Evolutionary conservation across 1,140 invertebrate species (phyloP), one percentile per base, ranked within the genome.

Genomic region (Drosophila miranda): DNA sequence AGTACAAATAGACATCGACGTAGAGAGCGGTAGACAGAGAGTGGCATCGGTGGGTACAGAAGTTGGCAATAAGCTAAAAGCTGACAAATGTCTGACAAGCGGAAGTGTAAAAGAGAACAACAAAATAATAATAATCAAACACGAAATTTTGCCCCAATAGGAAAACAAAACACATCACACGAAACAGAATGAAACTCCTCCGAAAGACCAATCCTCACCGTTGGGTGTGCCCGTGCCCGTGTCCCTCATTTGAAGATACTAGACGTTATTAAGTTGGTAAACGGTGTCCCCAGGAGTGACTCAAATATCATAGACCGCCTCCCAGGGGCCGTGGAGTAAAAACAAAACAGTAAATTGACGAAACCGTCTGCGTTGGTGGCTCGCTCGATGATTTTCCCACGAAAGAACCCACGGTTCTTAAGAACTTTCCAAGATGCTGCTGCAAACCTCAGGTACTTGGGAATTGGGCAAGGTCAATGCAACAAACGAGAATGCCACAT

Each of bases 81-180:
- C 81, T 79, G 63, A 84, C 81, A 86, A 86, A 84, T 86, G 81
- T 84, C 80, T 84, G 81, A 84, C 81, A 84, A 86, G 81, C 81
- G 81, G 81, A 84, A 84, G 81, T 84, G 77, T 77, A 78, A 58
- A 46, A 41, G 66, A 70, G 51, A 72, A 64, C 49, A 71, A 77
- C 43, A 68, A 45, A 71, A 59, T 61, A 58, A 75, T 45, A 58
- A 43, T 44, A 53, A 38, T 49, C 52, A 28, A 50, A 51, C 53
- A 63, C 30, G 28, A 49, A 70, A 62, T 57, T 50, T 61, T 52
- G 59, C 50, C 41, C 44, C 3, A 60, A n/a, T 7, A 21, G 16
- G 19, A 38, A n/a, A 67, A 23, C 30, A 21, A 52, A 44, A 45
- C 26, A 28, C 14, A 67, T 19, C 30, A 52, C 48, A 28, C 7